Base-by-base conservation (phyloP, 1,140 invertebrate species). In the Triops longicaudatus region DNA sequence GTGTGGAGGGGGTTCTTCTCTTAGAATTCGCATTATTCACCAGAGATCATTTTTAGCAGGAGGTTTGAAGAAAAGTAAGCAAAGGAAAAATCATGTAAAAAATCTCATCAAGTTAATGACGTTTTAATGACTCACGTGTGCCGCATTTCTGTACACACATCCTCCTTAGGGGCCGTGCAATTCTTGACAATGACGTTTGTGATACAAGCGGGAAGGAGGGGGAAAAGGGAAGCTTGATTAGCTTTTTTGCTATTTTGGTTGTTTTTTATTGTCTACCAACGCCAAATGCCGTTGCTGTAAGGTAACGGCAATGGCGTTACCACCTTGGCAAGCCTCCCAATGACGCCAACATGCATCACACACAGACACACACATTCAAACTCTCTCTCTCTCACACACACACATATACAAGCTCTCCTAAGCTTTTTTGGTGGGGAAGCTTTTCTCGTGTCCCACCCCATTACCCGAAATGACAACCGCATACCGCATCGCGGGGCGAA, bases 101-200 rank as follows among this genome's bases (percentile, higher is more conserved):
- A 63, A n/a, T 63, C 50, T 63, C 50, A 63, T 63, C 50, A 63
- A 63, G 17, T 63, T 63, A 63, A 63, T 63, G 50, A 63, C 50
- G 50, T 63, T 63, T 63, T 63, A 63, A 63, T 63, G 50, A 63
- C 50, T 63, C 50, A 63, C 50, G 50, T 63, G 50, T 63, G 50
- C 50, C 50, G 50, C 50, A 63, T 63, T 63, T 63, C 50, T 63
- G 50, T 63, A 63, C 50, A 22, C 31, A 37, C 50, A 63, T 63
- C 17, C 17, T 22, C 17, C 14, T n/a, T 17, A 17, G 50, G 50
- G 50, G 44, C 22, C 44, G 10, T 63, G 44, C 44, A 14, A n/a
- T 63, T 63, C n/a, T 63, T 63, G 50, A 63, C 50, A 63, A 63
- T 63, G 50, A 63, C 50, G 50, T n/a, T 37, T 63, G 50, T n/a